Conservation (phyloP, 2,113 vertebrate species). For the Heteronetta atricapilla region DNA sequence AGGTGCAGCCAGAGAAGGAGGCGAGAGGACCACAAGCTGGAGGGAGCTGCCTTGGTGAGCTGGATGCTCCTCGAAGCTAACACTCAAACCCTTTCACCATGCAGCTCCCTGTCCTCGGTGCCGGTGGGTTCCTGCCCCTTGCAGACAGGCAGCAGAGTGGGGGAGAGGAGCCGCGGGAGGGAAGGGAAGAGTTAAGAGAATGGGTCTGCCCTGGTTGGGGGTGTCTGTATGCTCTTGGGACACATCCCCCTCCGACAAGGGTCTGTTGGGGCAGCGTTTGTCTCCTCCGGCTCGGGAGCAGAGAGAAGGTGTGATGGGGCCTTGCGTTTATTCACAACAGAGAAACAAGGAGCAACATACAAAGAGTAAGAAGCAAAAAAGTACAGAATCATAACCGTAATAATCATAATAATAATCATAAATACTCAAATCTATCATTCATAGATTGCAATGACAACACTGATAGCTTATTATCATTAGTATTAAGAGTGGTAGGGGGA, state of each 20-base stretch:
- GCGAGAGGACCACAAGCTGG: not conserved
- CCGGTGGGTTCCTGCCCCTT: not conserved
- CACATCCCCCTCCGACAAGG: not conserved
- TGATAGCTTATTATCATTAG: conserved; percentile 77
- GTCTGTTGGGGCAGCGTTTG: not conserved
- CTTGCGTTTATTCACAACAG: conserved; percentile 71
- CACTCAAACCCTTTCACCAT: not conserved
- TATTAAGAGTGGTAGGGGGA: conserved; percentile 53
- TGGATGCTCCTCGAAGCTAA: not conserved
- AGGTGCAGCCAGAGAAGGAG: not conserved
- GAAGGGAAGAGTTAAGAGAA: conserved; percentile 17
- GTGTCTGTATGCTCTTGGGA: not conserved
- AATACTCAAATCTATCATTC: conserved; percentile 77
- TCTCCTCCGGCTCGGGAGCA: conserved; percentile 25
- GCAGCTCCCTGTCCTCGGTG: not conserved
- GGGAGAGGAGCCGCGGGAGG: not conserved
- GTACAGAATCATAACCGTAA: conserved; percentile 74
- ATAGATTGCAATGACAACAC: conserved; percentile 78
- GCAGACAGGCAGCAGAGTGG: not conserved
- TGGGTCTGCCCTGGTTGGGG: not conserved
- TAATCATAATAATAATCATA: conserved; percentile 68
- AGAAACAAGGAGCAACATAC: conserved; percentile 74
- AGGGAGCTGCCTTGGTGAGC: not conserved
- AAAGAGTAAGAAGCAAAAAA: conserved; percentile 74
- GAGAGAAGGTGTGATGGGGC: conserved; percentile 57